These are phyloP conservation scores for Phoenicopterus ruber DNA, from an alignment of 2,113 vertebrate species.

Conservation along the genomic window DNA sequence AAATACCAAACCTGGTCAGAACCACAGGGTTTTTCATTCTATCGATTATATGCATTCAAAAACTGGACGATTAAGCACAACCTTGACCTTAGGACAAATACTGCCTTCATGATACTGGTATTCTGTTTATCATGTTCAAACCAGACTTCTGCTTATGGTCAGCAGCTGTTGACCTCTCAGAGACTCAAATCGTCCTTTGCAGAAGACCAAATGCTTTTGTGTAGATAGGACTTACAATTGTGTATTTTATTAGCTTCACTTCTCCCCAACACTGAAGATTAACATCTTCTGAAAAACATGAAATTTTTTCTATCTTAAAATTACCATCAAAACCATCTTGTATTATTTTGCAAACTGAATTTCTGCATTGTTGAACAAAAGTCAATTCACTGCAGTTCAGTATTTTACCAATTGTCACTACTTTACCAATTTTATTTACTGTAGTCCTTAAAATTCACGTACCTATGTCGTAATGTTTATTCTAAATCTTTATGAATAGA, in stretches of 20 bases:
- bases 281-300: not conserved
- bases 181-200: not conserved
- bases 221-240: not conserved
- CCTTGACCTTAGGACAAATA: not conserved
- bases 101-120: not conserved
- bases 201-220: not conserved
- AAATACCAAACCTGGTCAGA: not conserved
- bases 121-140: not conserved
- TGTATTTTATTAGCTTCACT: not conserved
- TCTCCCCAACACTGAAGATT: not conserved
- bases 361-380: not conserved
- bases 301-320: not conserved
- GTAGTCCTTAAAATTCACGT: not conserved
- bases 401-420: not conserved
- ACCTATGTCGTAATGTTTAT: not conserved
- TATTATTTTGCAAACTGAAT: not conserved
- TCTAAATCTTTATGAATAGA: not conserved
- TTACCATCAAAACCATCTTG: not conserved
- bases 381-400: not conserved
- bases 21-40: not conserved
- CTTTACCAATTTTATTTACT: not conserved
- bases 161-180: not conserved
- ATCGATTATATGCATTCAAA: not conserved
- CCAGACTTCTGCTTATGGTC: not conserved
- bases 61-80: not conserved